Percentiles rank a stretch among this genome's conserved stretches.
Conservation (phyloP, 2,113 vertebrate genomes). For the Vireo altiloquus region DNA sequence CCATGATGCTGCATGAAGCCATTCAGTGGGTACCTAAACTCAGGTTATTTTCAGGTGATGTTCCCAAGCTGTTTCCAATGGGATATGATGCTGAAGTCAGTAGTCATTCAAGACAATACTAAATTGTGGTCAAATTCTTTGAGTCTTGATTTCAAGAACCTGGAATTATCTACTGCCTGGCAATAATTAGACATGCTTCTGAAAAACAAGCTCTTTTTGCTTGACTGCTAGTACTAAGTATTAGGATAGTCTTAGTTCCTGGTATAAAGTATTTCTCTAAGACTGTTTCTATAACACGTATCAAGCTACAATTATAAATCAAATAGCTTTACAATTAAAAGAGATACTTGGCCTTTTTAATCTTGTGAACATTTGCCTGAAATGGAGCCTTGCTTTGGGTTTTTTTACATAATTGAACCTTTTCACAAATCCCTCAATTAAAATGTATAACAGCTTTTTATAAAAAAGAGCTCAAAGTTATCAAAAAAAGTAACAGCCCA, state of each 20-base stretch:
- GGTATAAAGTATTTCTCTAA: neutral
- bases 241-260: neutral
- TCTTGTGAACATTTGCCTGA: neutral
- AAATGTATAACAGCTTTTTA: neutral
- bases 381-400: neutral
- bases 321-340: constrained; percentile 36
- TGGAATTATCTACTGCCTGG: neutral
- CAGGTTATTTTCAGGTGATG: neutral
- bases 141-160: neutral
- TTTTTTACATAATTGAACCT: neutral
- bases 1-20: neutral
- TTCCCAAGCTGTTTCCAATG: neutral
- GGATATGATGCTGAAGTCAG: neutral
- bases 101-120: neutral
- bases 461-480: constrained; percentile 6
- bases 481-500: constrained; percentile 4
- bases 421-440: constrained; percentile 41
- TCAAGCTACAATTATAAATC: neutral
- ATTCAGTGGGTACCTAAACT: neutral
- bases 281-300: neutral
- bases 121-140: neutral
- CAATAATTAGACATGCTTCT: neutral
- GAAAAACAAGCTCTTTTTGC: neutral
- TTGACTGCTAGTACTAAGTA: neutral
- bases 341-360: neutral